Base-by-base conservation (phyloP, 2,888 invertebrate genomes). In the Toxonevra muliebris region DNA sequence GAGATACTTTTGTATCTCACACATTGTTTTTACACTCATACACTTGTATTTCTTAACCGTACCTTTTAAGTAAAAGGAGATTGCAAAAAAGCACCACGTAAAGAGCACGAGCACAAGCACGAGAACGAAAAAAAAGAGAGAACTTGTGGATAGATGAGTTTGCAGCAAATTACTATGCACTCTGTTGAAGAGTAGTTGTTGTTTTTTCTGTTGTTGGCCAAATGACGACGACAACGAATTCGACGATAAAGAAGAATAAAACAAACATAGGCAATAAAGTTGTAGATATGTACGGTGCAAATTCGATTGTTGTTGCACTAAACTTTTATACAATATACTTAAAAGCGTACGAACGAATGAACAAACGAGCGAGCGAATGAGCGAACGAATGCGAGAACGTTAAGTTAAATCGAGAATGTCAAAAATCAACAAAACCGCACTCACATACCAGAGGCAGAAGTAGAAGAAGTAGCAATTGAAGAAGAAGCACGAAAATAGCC, bases 341-440 rank as follows among this genome's bases (percentile, higher is more conserved):
- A 52, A 17, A 19, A 17, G 52, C 19, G 17, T 13, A 48, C 7
- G 52, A 10, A 52, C 52, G 52, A 17, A 30, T 30, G 30, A 30
- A 30, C 30, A 7, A 30, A 30, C 30, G 7, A 15, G 11, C 48
- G 48, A 48, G 48, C 48, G 48, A 48, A 15, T 11, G 54, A 19
- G 20, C 57, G 40, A 40, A 57, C 40, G 57, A 57, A 30, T 30
- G 30, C 30, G 30, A 30, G 30, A 30, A 30, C 30, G 30, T 30
- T 30, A 30, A 30, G 30, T 30, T 30, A 30, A 30, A 30, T 30
- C 30, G 30, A 30, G 30, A 30, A 57, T 40, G 40, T 30, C 57
- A 57, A 57, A 40, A 57, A 15, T 57, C 57, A 57, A 57, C 40
- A 57, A 57, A 57, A 57, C 57, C 59, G 59, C 15, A 42, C 42